A percentile compares a stretch with the other conserved stretches of the same genome.
These are phyloP conservation scores for Chiloscyllium plagiosum DNA, from an alignment of 2,113 vertebrate species.

Conservation along the genomic window DNA sequence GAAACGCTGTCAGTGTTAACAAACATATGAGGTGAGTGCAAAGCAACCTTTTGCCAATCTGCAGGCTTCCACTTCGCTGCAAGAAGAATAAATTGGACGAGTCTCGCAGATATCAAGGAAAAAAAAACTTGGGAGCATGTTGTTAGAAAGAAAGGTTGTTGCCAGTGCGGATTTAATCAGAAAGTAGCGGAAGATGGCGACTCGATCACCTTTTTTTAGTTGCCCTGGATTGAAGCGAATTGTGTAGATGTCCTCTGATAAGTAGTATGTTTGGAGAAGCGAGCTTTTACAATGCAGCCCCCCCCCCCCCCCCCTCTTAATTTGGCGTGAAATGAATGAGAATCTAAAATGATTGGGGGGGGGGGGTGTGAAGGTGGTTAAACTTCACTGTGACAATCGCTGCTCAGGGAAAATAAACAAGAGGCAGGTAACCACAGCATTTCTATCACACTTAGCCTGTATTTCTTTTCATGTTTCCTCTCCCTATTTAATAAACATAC, in stretches of 20 bases:
- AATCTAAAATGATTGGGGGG: background rate
- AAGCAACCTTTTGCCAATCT: background rate
- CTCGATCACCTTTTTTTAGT: background rate
- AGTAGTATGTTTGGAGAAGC: background rate
- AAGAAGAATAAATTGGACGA: background rate
- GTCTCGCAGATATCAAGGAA: background rate
- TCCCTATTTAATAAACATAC: too few species aligned
- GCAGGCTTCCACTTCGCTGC: background rate
- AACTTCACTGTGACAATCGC: background rate
- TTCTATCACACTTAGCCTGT: background rate
- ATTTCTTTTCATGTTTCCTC: too few species aligned
- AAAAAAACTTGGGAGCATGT: background rate
- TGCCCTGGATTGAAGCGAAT: background rate
- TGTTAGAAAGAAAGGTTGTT: background rate
- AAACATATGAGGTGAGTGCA: background rate
- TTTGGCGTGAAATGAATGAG: conserved; percentile 19
- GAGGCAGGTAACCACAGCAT: background rate
- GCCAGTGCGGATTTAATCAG: conserved; percentile 8
- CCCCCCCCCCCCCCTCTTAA: background rate
- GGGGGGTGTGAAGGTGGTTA: background rate
- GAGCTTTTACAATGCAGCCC: background rate
- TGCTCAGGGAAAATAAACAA: background rate
- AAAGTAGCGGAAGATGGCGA: conserved; percentile 27
- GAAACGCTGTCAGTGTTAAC: background rate
- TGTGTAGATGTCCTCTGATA: background rate